Percentiles rank a stretch among this genome's conserved stretches.
phyloP scores from a whole-genome alignment of 2,113 vertebrate genomes.

The Labeo catla region DNA sequence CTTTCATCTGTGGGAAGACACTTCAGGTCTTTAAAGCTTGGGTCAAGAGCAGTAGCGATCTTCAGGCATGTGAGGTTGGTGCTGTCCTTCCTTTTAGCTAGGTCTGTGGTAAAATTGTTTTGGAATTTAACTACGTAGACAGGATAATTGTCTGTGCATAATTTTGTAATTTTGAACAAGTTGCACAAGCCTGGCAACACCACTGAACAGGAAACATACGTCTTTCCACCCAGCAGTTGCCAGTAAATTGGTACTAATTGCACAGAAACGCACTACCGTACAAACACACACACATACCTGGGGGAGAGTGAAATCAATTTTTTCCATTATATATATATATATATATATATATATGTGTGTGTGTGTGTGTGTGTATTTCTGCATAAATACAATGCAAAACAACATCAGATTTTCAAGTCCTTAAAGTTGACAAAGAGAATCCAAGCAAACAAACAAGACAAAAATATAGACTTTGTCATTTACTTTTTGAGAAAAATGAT shows the following conservation, averaged over 20 bases:
- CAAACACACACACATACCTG: not conserved
- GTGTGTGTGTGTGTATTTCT: too few species aligned
- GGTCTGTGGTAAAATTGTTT: not conserved
- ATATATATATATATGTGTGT: too few species aligned
- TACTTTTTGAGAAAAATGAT: too few species aligned
- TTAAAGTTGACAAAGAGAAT: too few species aligned
- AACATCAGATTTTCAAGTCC: too few species aligned
- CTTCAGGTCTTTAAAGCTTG: conserved; percentile 35
- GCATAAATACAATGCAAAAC: too few species aligned
- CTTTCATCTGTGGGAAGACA: conserved; percentile 20
- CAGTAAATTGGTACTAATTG: too few species aligned
- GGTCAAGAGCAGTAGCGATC: conserved; percentile 22
- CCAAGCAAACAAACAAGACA: too few species aligned
- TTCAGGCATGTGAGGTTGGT: not conserved
- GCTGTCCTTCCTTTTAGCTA: not conserved
- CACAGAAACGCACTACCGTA: not conserved
- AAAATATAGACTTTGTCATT: too few species aligned
- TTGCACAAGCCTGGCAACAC: not conserved
- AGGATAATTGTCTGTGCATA: not conserved
- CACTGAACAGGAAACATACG: not conserved
- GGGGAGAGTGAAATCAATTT: too few species aligned
- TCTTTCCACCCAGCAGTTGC: not conserved
- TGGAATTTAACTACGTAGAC: not conserved
- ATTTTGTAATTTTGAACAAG: not conserved
- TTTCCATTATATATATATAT: too few species aligned